Conservation (phyloP, 2,797 vertebrate genomes). For the Chromobotia macracanthus region DNA sequence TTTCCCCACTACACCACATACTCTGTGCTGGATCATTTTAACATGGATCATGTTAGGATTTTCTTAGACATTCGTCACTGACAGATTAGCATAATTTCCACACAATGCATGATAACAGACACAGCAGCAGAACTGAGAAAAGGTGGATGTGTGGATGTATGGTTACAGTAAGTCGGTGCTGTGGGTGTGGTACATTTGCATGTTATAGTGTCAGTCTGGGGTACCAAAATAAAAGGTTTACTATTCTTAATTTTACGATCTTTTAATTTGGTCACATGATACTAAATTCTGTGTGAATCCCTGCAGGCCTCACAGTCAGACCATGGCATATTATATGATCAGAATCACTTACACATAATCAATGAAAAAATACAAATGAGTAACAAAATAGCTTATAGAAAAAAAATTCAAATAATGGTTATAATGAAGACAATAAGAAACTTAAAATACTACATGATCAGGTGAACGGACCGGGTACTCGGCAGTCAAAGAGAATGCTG, state of each 20-base stretch:
- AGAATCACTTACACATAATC: conserved; percentile 43
- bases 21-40: no score
- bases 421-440: conserved; percentile 14
- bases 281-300: conserved; percentile 61
- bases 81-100: no score
- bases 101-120: neutral
- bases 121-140: no score
- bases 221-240: conserved; percentile 68
- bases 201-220: conserved; percentile 51
- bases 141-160: no score
- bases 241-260: conserved; percentile 70
- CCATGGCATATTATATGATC: conserved; percentile 40
- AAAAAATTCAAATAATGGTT: conserved; percentile 12
- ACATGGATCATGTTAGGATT: no score
- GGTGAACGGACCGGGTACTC: conserved; percentile 20
- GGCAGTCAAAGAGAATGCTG: neutral
- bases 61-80: no score
- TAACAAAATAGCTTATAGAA: conserved; percentile 36
- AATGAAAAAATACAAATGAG: conserved; percentile 47
- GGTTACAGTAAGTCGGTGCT: no score
- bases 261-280: conserved; percentile 65
- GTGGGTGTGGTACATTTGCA: no score
- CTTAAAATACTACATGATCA: neutral
- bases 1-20: no score
- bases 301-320: conserved; percentile 39